Conservation (phyloP, 2,888 invertebrate species). For the Oligia fasciuncula region DNA sequence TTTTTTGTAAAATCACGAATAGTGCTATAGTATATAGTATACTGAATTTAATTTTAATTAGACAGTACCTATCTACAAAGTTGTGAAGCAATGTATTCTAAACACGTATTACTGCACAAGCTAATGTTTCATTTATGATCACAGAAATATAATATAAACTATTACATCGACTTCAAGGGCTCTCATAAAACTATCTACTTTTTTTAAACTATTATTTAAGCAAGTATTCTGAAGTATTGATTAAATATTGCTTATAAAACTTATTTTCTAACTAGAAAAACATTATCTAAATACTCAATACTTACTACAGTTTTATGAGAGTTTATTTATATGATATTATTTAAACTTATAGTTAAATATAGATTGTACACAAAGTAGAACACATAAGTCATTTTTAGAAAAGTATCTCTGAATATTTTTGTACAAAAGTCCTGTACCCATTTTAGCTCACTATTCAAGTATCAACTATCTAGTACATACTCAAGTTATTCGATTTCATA, state of each 20-base stretch:
- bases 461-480: slow-evolving; percentile 78
- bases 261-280: neutral
- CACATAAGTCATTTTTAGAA: slow-evolving; percentile 72
- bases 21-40: slow-evolving; percentile 39
- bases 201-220: neutral
- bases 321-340: slow-evolving; percentile 36
- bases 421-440: slow-evolving; percentile 79
- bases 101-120: slow-evolving; percentile 56
- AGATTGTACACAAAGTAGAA: slow-evolving; percentile 62
- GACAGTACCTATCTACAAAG: slow-evolving; percentile 26
- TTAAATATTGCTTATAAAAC: neutral
- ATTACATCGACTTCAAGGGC: slow-evolving; percentile 35
- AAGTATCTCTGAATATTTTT: slow-evolving; percentile 84
- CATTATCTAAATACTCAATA: too few species aligned
- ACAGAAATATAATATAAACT: slow-evolving; percentile 54
- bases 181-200: slow-evolving; percentile 49
- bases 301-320: slow-evolving; percentile 51
- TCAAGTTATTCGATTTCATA: slow-evolving; percentile 82
- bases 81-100: slow-evolving; percentile 40
- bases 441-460: slow-evolving; percentile 74
- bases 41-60: slow-evolving; percentile 36
- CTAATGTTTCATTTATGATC: slow-evolving; percentile 54
- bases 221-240: neutral
- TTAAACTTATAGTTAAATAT: slow-evolving; percentile 60
- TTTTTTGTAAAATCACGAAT: slow-evolving; percentile 50